Conservation (phyloP, 2,797 vertebrate species). For the Acomys russatus region DNA sequence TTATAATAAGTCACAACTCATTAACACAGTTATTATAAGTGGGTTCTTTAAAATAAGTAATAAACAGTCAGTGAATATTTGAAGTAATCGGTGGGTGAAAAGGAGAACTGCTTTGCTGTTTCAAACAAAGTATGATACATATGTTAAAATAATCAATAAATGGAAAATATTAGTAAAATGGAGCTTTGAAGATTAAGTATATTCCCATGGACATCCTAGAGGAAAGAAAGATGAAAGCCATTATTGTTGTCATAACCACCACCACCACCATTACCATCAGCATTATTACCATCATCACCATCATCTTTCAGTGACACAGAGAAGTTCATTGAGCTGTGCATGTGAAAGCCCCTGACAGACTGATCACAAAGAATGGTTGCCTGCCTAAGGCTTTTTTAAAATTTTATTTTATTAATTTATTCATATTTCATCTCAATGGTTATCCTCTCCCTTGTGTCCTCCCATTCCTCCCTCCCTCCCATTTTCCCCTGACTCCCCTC, state of each 20-base stretch:
- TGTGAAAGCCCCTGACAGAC: neutral
- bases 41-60: neutral
- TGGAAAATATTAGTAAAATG: neutral
- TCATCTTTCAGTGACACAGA: too few relatives aligned
- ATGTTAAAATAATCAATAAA: neutral
- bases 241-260: neutral
- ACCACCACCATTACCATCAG: neutral
- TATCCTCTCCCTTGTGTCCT: too few relatives aligned
- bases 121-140: neutral
- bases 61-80: neutral
- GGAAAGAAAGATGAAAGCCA: neutral
- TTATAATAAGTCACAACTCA: neutral
- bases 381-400: too few relatives aligned
- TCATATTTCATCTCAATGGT: too few relatives aligned
- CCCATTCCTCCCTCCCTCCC: too few relatives aligned
- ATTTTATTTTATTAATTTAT: too few relatives aligned
- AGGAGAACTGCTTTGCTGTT: neutral
- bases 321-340: neutral
- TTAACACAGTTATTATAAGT: neutral
- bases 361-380: too few relatives aligned
- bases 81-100: neutral
- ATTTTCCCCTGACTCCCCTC: too few relatives aligned
- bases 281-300: too few relatives aligned
- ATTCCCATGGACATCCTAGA: neutral
- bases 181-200: neutral